Evolutionary conservation across 2,797 vertebrate genomes (phyloP), one percentile per base, ranked within the genome.

Genomic region (Cheirogaleus major): DNA sequence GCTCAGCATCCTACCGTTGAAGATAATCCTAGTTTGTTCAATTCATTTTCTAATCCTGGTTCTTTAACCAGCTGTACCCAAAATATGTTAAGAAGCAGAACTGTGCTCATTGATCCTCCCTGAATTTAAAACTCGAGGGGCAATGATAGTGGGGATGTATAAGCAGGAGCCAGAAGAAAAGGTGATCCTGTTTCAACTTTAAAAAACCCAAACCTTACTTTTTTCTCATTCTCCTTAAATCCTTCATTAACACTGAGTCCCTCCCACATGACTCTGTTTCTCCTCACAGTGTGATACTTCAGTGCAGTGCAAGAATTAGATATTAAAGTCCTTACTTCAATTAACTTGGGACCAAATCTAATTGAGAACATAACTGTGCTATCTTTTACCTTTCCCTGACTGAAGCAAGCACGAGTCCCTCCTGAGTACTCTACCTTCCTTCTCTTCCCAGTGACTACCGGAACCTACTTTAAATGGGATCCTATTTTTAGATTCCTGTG

Each of bases 1-100:
- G 87, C 95, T 97, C 87, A 57, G 95, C 85, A 92, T 96, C 96
- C 96, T 75, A 73, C 97, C 73, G 86, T 59, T 91, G 75, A 97
- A 97, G 91, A 97, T 94, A 76, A 98, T 78, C 96, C 73, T 93
- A 45, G 89, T 96, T 84, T 87, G 89, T 76, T 96, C 3, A 1
- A 86, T 92, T 95, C 89, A 32, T 96, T 97, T 97, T 98, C 93
- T 98, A 98, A 97, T 83, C 81, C 11, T 90, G 67, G 45, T 57
- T 96, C 89, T 95, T 91, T 91, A 97, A 95, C 82, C 72, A 93
- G 73, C 76, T 96, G 80, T 50, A 84, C 82, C 82, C 81, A 87
- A 96, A 95, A 89, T 59, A 90, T 18, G 25, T 93, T 93, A 96
- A 89, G 73, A 96, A 85, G 85, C 43, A 90, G 65, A 93, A 35